phyloP scores from a whole-genome alignment of 2,888 invertebrate species.

The Phalera bucephala region DNA sequence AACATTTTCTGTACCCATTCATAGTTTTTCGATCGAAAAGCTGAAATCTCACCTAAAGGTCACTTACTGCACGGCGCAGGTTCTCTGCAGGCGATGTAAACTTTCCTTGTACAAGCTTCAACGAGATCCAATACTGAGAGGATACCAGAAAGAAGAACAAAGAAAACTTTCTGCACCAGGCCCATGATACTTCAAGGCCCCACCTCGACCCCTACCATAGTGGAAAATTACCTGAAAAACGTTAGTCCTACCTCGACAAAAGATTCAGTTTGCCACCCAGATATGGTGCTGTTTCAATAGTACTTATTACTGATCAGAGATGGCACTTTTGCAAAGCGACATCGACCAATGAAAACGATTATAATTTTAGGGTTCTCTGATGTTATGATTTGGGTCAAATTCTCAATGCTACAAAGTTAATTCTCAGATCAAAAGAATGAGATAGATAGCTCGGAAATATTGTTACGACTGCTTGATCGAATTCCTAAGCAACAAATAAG shows the following conservation, averaged over 20 bases:
- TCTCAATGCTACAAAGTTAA: too few relatives aligned
- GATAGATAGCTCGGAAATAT: too few relatives aligned
- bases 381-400: conserved; percentile 41
- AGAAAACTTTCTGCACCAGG: conserved; percentile 39
- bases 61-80: conserved; percentile 63
- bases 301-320: too few relatives aligned
- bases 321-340: too few relatives aligned
- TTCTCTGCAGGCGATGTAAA: conserved; percentile 61
- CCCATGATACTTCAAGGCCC: conserved; percentile 47
- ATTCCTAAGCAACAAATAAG: too few relatives aligned
- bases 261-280: conserved; percentile 9
- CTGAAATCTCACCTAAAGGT: conserved; percentile 7
- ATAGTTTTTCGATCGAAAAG: too few relatives aligned
- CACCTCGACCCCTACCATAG: conserved; percentile 30
- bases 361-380: too few relatives aligned
- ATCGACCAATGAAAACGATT: too few relatives aligned
- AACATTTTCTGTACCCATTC: too few relatives aligned
- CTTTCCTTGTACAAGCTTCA: conserved; percentile 56
- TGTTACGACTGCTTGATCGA: too few relatives aligned
- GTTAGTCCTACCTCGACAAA: conserved; percentile 15
- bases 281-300: too few relatives aligned
- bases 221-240: conserved; percentile 21
- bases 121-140: conserved; percentile 43
- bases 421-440: too few relatives aligned
- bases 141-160: conserved; percentile 39